Evolutionary conservation across 2,113 vertebrate species (phyloP), one percentile per base, ranked within the genome.

Genomic region (Oophaga pumilio): DNA sequence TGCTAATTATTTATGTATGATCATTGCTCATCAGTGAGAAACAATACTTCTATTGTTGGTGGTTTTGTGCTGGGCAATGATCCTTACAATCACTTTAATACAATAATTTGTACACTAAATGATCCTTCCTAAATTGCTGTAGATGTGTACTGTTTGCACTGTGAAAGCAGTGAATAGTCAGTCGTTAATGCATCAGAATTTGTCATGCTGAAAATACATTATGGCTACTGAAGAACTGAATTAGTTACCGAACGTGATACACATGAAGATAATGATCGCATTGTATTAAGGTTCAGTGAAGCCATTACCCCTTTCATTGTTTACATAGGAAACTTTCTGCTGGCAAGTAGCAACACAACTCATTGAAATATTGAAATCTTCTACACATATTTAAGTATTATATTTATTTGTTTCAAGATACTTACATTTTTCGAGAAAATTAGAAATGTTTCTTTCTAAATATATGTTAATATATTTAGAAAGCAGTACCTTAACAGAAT

Each of bases 321-420:
- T 82, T 82, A 82, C 60, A 82, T 82, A 68, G 6, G 14, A 50
- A 14, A 12, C 3, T 33, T n/a, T 11, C 13, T n/a, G 12, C 33
- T 52, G 60, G 33, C 14, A 82, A 64, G 8, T 33, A 12, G 15
- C 17, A 56, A 28, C 6, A 33, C 18, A 73, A 17, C 7, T 53
- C 24, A 33, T 43, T 76, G 24, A 74, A 20, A 85, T 13, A 26
- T 22, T 71, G 52, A 2, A 74, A 22, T 33, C 10, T 74, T n/a
- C 50, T 74, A 74, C n/a, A 76, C 49, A n/a, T 85, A 56, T 84
- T 84, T 84, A 60, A 76, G 26, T 24, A 28, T 74, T 28, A 59
- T 85, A 85, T 85, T 85, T 85, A 85, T 85, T 74, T 73, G n/a
- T 82, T 82, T 69, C 11, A 2, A 26, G 13, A 82, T 50, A 84